Conservation (phyloP, 2,888 invertebrate species). For the Phalera bucephala region DNA sequence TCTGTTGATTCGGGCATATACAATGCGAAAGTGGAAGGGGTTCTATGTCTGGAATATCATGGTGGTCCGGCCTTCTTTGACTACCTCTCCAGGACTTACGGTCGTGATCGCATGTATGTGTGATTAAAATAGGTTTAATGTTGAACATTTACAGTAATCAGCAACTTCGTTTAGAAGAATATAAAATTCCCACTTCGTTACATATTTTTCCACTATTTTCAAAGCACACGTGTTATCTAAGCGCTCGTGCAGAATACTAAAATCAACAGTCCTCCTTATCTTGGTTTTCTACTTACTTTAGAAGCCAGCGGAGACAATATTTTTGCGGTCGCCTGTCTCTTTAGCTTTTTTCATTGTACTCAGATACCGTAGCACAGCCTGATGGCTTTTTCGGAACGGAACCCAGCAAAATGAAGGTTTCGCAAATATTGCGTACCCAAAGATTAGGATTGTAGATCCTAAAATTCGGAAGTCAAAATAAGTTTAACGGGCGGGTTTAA, state of each 20-base stretch:
- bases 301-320: slow-evolving; percentile 26
- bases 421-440: neutral
- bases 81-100: no score
- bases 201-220: neutral
- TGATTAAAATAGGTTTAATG: no score
- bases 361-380: slow-evolving; percentile 11
- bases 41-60: no score
- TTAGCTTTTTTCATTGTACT: slow-evolving; percentile 19
- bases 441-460: neutral
- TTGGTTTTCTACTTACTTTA: slow-evolving; percentile 25
- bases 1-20: no score
- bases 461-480: neutral
- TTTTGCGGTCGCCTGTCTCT: slow-evolving; percentile 23
- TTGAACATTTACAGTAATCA: no score
- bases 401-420: neutral
- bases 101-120: no score
- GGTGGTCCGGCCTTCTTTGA: no score
- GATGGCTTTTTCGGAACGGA: slow-evolving; percentile 8
- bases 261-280: slow-evolving; percentile 32
- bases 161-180: no score
- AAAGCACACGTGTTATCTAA: slow-evolving; percentile 14
- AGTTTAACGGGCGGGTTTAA: neutral
- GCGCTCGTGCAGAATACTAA: slow-evolving; percentile 30
- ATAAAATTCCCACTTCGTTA: slow-evolving; percentile 8
- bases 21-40: no score